These are phyloP conservation scores for Amblyteles armatorius DNA, from an alignment of 2,888 invertebrate genomes.

Conservation along the genomic window DNA sequence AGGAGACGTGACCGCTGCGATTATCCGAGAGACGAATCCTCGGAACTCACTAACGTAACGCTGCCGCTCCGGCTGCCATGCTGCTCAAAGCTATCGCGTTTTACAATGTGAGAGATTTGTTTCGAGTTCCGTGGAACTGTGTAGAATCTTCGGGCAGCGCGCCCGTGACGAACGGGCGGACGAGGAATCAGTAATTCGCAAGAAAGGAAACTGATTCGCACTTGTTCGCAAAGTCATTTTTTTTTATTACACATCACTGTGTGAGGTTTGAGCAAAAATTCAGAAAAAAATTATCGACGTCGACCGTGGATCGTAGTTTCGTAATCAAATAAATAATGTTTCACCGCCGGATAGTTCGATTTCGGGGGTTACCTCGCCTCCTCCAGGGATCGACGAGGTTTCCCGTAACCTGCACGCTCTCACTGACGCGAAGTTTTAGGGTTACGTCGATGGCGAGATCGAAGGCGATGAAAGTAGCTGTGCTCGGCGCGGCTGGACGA, in stretches of 20 bases:
- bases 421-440: constrained; percentile 44
- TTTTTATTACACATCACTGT: constrained; percentile 25
- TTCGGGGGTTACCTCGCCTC: neutral
- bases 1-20: constrained; percentile 53
- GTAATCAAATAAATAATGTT: constrained; percentile 31
- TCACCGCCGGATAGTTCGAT: neutral
- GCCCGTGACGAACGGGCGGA: neutral
- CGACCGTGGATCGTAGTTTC: constrained; percentile 31
- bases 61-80: constrained; percentile 23
- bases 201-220: constrained; percentile 1
- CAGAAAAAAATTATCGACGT: neutral
- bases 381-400: neutral
- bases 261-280: constrained; percentile 32
- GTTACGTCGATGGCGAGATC: constrained; percentile 63
- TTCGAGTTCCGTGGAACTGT: constrained; percentile 54
- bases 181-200: neutral
- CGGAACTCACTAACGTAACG: constrained; percentile 42
- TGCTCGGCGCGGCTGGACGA: constrained; percentile 86
- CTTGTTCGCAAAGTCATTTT: constrained; percentile 27
- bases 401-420: neutral
- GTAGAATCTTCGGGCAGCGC: constrained; percentile 5
- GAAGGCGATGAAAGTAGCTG: constrained; percentile 85
- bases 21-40: constrained; percentile 50
- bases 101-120: constrained; percentile 52
- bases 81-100: constrained; percentile 57